Evolutionary conservation across 2,113 vertebrate species (phyloP).

Genomic region (Perognathus longimembris): DNA sequence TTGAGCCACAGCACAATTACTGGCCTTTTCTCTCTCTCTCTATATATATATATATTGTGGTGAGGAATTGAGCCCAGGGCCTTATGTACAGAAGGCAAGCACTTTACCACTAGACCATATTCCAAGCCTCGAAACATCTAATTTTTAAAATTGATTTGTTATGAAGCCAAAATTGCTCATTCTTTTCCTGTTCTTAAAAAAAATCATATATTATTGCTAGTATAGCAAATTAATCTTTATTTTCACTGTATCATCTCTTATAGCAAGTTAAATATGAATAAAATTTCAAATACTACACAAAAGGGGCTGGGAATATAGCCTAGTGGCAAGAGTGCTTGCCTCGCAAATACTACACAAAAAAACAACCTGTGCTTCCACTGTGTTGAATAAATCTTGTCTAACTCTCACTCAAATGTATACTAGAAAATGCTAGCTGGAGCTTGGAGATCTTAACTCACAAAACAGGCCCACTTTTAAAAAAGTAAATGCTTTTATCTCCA

Average conservation of each 20-base stretch:
- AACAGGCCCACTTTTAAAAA: too few species aligned
- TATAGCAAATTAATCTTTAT: constrained; percentile 26
- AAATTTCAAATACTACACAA: neutral
- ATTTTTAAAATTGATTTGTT: constrained; percentile 5
- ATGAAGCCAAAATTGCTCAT: neutral
- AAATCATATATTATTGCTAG: neutral
- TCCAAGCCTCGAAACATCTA: neutral
- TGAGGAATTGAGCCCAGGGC: too few species aligned
- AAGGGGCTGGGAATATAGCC: too few species aligned
- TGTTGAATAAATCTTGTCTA: neutral
- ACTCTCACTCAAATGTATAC: neutral
- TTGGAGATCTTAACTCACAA: too few species aligned
- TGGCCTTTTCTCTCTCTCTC: too few species aligned
- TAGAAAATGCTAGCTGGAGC: too few species aligned
- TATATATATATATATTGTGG: too few species aligned
- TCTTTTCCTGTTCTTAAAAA: neutral
- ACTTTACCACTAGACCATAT: too few species aligned
- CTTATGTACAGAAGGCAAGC: too few species aligned
- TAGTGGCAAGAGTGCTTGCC: too few species aligned
- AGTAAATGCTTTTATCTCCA: too few species aligned
- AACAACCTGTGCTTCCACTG: neutral
- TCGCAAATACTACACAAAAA: neutral
- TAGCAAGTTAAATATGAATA: constrained; percentile 6
- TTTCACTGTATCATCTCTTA: constrained; percentile 26
- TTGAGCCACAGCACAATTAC: too few species aligned